A percentile compares a stretch with the other conserved stretches of the same genome.
Conservation (phyloP, 2,888 invertebrate species). For the Himalopsyche japonica region DNA sequence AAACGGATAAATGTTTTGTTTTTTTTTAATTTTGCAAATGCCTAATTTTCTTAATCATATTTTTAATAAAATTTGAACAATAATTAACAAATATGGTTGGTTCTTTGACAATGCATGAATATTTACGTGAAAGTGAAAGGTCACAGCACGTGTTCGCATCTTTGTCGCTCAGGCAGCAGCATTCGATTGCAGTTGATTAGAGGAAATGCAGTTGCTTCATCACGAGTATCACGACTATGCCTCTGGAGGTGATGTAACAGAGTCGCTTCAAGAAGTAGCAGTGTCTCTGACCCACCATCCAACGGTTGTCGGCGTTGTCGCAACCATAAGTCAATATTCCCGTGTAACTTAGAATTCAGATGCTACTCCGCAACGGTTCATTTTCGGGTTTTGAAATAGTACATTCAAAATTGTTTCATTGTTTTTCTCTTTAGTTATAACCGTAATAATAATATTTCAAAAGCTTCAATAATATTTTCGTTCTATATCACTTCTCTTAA, state of each 20-base stretch:
- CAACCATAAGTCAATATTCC: not conserved
- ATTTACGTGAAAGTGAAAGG: constrained; percentile 16
- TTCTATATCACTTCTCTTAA: too few relatives aligned
- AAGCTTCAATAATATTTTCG: too few relatives aligned
- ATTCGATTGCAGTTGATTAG: constrained; percentile 9
- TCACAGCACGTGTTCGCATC: not conserved
- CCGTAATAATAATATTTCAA: too few relatives aligned
- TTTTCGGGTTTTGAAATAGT: not conserved
- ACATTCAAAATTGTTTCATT: too few relatives aligned
- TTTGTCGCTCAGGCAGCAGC: not conserved
- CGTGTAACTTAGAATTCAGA: too few relatives aligned
- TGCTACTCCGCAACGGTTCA: not conserved
- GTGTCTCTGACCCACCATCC: not conserved
- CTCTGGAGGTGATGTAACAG: not conserved
- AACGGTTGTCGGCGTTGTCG: not conserved
- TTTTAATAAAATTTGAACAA: too few relatives aligned
- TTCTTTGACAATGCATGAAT: not conserved
- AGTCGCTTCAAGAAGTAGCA: not conserved
- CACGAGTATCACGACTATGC: not conserved
- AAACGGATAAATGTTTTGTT: too few relatives aligned
- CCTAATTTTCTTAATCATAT: too few relatives aligned
- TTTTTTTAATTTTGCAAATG: too few relatives aligned
- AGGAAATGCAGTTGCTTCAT: not conserved
- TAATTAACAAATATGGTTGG: too few relatives aligned
- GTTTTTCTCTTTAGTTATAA: too few relatives aligned